Evolutionary conservation across 37 sponge, comb jelly and placozoan genomes (phyloP).

Genomic region (Oscarella lobularis): DNA sequence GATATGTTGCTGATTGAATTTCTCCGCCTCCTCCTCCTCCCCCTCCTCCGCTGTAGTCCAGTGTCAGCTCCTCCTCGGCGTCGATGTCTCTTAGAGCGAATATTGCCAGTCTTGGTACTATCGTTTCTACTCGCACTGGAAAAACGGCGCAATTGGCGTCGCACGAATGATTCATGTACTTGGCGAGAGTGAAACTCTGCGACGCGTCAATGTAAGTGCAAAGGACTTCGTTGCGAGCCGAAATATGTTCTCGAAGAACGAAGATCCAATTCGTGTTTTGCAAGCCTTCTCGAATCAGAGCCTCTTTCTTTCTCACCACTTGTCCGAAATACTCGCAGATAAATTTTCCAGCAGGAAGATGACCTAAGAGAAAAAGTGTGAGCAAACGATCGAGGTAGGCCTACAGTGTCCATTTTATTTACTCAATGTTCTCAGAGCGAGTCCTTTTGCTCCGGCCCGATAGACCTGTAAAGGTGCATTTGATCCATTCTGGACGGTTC

Average conservation of each 20-base stretch:
- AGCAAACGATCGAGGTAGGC: no score
- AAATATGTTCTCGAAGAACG: not conserved
- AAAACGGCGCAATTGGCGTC: not conserved
- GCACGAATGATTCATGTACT: not conserved
- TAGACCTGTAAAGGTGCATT: not conserved
- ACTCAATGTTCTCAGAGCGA: no score
- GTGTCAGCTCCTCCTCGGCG: not conserved
- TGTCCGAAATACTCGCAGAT: not conserved
- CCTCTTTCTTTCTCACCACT: not conserved
- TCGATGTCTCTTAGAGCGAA: not conserved
- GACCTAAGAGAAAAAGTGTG: no score
- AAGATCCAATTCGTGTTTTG: not conserved
- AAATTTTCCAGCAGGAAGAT: no score
- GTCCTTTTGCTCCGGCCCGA: not conserved
- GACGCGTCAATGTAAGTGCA: not conserved
- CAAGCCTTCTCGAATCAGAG: not conserved
- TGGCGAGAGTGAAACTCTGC: not conserved
- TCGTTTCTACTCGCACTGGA: not conserved
- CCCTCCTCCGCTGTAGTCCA: not conserved
- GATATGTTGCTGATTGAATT: no score
- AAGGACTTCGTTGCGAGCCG: not conserved
- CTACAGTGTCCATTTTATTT: no score
- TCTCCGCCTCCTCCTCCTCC: no score
- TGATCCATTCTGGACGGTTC: not conserved
- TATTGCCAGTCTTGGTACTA: not conserved